A percentile compares a stretch with the other conserved stretches of the same genome.
These are phyloP conservation scores for Rhinoraja longicauda DNA, from an alignment of 2,797 vertebrate genomes.

Conservation along the genomic window DNA sequence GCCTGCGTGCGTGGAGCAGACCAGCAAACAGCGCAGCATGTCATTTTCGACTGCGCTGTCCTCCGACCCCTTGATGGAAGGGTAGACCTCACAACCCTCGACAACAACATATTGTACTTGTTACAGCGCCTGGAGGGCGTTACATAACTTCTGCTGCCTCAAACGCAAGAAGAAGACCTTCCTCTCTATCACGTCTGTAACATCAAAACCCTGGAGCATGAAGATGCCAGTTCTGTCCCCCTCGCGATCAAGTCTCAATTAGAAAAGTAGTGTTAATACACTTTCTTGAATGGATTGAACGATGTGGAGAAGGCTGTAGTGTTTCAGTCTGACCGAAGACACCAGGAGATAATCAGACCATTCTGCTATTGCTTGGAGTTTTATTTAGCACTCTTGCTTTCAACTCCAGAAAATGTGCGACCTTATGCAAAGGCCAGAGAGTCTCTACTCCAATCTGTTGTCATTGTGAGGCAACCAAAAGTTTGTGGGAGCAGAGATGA, in stretches of 20 bases:
- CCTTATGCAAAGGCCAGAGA: neutral
- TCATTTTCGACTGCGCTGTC: no score
- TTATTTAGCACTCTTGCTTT: neutral
- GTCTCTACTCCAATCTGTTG: neutral
- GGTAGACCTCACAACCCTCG: no score
- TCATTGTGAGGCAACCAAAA: neutral
- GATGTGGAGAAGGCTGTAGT: neutral
- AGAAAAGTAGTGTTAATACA: neutral
- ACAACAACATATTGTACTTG: no score
- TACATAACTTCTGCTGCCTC: no score
- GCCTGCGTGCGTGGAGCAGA: no score
- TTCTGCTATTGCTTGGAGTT: neutral
- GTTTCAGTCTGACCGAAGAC: neutral
- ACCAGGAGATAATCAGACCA: neutral
- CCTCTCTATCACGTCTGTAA: no score
- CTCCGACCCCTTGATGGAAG: no score
- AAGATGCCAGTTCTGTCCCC: no score
- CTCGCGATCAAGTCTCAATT: neutral
- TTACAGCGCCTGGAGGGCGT: no score
- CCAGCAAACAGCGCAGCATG: no score
- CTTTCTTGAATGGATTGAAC: neutral
- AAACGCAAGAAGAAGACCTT: no score
- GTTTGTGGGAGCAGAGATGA: neutral
- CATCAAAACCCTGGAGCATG: no score
- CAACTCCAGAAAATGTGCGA: neutral